Base-by-base conservation (phyloP, 2,113 vertebrate species). In the Aphelocoma coerulescens region DNA sequence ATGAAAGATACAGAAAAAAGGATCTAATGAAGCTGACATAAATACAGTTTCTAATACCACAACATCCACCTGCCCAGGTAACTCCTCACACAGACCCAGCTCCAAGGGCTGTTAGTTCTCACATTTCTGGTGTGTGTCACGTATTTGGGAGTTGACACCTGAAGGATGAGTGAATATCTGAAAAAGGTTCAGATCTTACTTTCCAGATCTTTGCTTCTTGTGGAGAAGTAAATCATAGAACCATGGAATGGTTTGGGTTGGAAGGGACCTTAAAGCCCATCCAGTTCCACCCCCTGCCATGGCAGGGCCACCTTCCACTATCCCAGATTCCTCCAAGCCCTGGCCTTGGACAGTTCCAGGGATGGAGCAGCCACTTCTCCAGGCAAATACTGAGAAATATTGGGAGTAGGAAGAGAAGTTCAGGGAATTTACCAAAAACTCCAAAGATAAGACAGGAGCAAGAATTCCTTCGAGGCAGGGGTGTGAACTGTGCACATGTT, bases 71-170 rank as follows among this genome's bases (percentile, higher is more conserved):
- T 52, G 27, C 0, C 1, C 33, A 7, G 5, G 1, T 2, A 28
- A 21, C 46, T 68, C 66, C 13, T 21, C 6, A 16, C 87, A 6
- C 52, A 48, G 46, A 7, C 1, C 7, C 21, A 16, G 7, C 55
- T 51, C 9, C 2, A 52, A 28, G 44, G 0, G 3, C 16, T 18
- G 27, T 0, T 9, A 1, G 12, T 6, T 21, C 11, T 10, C 51
- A 4, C 10, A 2, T 6, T 68, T 21, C 74, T 62, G 65, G 19
- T 3, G 19, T 43, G 16, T 16, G 12, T 2, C 49, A 37, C 1
- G 5, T 61, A n/a, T 52, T 43, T 48, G 66, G 55, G 58, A 75
- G 39, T 0, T 54, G n/a, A 41, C 18, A 51, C 23, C 27, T 35
- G 30, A 63, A 57, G 18, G 43, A 43, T 14, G 33, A 91, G 22